A percentile compares a stretch with the other conserved stretches of the same genome.
phyloP scores from a whole-genome alignment of 2,797 vertebrate species.

The Propithecus perrieri region DNA sequence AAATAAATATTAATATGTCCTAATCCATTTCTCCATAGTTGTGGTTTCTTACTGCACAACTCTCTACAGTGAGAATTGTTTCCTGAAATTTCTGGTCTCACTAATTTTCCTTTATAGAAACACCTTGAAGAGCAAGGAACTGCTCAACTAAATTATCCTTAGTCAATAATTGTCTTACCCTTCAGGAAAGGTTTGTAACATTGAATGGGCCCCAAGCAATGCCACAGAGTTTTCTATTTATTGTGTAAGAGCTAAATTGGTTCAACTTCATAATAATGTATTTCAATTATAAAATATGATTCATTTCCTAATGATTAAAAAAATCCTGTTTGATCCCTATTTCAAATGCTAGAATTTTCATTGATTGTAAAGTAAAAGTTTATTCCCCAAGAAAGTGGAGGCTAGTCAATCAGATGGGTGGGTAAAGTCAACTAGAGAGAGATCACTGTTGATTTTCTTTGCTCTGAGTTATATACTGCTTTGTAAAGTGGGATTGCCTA shows the following conservation, averaged over 20 bases:
- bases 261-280: neutral
- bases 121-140: neutral
- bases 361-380: neutral
- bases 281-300: neutral
- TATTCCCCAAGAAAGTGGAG: neutral
- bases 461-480: neutral
- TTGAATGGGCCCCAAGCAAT: neutral
- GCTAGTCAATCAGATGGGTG: neutral
- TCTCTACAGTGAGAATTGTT: neutral
- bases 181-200: neutral
- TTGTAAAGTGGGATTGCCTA: neutral
- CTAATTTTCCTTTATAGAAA: neutral
- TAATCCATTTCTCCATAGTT: neutral
- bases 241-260: neutral
- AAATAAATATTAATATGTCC: neutral
- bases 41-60: accelerated
- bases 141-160: neutral
- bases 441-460: neutral
- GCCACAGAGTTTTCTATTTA: neutral
- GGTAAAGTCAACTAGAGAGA: neutral
- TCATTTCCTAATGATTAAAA: neutral
- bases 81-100: neutral
- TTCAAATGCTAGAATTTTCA: neutral
- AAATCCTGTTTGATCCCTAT: neutral
- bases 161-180: neutral